Percentiles rank a stretch among this genome's conserved stretches.
These are phyloP conservation scores for Puntigrus tetrazona DNA, from an alignment of 2,113 vertebrate species.

Conservation along the genomic window DNA sequence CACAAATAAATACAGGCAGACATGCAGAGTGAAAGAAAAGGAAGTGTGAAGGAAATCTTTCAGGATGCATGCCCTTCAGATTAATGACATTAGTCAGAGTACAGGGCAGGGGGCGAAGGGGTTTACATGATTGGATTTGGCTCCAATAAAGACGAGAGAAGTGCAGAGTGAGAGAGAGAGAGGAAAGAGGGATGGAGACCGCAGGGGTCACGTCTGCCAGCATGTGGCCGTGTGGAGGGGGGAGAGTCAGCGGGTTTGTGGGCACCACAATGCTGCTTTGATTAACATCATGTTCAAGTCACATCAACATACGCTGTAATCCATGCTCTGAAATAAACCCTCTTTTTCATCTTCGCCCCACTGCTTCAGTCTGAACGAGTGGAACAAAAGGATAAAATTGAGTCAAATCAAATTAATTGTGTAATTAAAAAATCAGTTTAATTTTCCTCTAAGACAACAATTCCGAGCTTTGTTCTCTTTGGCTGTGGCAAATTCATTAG, in stretches of 20 bases:
- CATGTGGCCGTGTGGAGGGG: slow-evolving; percentile 13
- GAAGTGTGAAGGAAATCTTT: slow-evolving; percentile 31
- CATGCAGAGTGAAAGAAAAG: slow-evolving; percentile 1
- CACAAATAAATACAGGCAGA: background rate
- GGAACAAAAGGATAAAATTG: slow-evolving; percentile 22
- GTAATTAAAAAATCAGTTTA: slow-evolving; percentile 23
- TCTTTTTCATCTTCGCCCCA: background rate
- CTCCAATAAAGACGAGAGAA: slow-evolving; percentile 37
- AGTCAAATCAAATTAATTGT: slow-evolving; percentile 18
- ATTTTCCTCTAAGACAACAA: background rate
- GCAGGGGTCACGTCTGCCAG: slow-evolving; percentile 39
- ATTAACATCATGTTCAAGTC: slow-evolving; percentile 50
- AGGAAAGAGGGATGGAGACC: background rate
- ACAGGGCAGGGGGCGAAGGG: slow-evolving; percentile 36
- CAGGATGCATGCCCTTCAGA: slow-evolving; percentile 62
- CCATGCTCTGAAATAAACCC: background rate
- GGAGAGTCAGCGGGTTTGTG: slow-evolving; percentile 42
- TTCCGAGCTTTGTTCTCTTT: background rate
- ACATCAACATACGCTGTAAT: slow-evolving; percentile 45
- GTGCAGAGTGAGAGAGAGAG: background rate
- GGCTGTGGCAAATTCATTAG: slow-evolving; percentile 7
- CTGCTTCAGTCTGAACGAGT: background rate
- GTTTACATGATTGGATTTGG: slow-evolving; percentile 62
- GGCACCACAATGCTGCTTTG: slow-evolving; percentile 43
- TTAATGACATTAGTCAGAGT: slow-evolving; percentile 62